Base-by-base conservation (phyloP, 2,888 invertebrate species). In the Metellina segmentata region DNA sequence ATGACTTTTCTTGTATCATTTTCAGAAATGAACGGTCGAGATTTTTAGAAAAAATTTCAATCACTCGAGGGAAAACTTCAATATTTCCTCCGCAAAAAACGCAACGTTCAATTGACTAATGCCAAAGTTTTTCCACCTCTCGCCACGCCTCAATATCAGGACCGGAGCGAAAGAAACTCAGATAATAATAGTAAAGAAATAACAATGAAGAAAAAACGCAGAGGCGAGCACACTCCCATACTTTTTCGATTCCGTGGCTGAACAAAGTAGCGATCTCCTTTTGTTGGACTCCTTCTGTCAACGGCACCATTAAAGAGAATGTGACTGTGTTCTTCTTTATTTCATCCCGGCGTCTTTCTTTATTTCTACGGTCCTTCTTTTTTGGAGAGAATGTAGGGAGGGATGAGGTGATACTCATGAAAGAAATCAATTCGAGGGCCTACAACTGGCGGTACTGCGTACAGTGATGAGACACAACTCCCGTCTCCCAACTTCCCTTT, bases 231-330 rank as follows among this genome's bases (percentile, higher is more conserved):
- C 74, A 85, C 61, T 87, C 71, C 71, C 72, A 87, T 87, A 87
- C 87, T 87, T 87, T 87, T 81, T 81, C 87, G 87, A 87, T 79
- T 87, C 87, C 87, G 49, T 69, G 70, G 51, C 79, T 6, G 75
- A 88, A 81, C 88, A 88, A 81, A 88, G 81, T 88, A 81, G 81
- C 72, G 81, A 51, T 88, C 81, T 87, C 71, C 87, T 88, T 88
- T 88, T 88, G 88, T 88, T 81, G 88, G 72, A 19, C 71, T 81
- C 75, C 81, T 88, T 88, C 88, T 81, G 88, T 88, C 88, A 88
- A 81, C 88, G 88, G 88, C 81, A 75, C 88, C 88, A 88, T 88
- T 88, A 88, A 88, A 88, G 88, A 75, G 81, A 88, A 88, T 88
- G 81, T 81, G 88, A 81, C 88, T 88, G 88, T 75, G 69, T 75